These are phyloP conservation scores for Australoheros facetus DNA, from an alignment of 2,797 vertebrate species.

Conservation along the genomic window DNA sequence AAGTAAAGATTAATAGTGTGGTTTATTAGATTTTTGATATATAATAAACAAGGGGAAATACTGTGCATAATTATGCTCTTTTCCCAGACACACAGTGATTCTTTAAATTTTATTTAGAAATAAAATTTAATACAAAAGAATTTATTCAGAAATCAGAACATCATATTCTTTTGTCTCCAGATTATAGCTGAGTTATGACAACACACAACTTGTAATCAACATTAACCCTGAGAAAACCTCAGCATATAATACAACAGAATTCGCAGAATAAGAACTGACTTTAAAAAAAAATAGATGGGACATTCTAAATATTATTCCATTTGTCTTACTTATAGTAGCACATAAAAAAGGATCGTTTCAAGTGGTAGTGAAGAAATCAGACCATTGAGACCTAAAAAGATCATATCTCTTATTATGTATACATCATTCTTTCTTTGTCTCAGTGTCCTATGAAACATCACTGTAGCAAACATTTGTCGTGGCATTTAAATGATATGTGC, in stretches of 20 bases:
- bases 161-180: slow-evolving; percentile 23
- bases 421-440: neutral
- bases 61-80: neutral
- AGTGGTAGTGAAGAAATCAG: neutral
- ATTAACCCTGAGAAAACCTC: slow-evolving; percentile 62
- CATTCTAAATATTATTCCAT: neutral
- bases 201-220: slow-evolving; percentile 20
- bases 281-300: neutral
- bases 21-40: neutral
- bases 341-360: slow-evolving; percentile 4
- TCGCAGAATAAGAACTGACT: neutral
- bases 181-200: slow-evolving; percentile 26
- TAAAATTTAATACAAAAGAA: slow-evolving; percentile 52
- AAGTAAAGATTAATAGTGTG: neutral
- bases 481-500: neutral
- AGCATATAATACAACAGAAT: slow-evolving; percentile 20
- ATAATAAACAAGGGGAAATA: neutral
- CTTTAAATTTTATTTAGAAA: slow-evolving; percentile 64
- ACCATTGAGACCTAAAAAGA: neutral
- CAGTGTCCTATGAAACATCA: neutral
- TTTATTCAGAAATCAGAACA: slow-evolving; percentile 19
- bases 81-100: neutral
- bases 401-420: neutral
- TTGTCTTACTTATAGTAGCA: slow-evolving; percentile 23
- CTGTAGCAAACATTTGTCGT: slow-evolving; percentile 6